These are phyloP conservation scores for Semaprochilodus insignis DNA, from an alignment of 2,797 vertebrate genomes.

Conservation along the genomic window DNA sequence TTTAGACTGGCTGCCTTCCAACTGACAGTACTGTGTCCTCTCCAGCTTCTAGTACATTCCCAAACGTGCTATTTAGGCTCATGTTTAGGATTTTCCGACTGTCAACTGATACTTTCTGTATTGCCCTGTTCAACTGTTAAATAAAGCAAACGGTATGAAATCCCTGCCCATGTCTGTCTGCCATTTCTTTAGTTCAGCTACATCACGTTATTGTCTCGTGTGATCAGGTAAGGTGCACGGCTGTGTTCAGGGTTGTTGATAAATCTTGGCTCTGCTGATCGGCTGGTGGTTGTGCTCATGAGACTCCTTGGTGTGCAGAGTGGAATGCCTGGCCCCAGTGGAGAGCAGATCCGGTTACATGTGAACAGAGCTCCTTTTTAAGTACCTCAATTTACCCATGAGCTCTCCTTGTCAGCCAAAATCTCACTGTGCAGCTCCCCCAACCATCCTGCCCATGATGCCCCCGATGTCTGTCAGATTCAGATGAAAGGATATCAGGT, in stretches of 20 bases:
- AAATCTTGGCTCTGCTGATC: conserved; percentile 61
- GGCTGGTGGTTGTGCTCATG: conserved; percentile 66
- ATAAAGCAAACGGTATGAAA: conserved; percentile 30
- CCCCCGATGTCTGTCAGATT: conserved; percentile 28
- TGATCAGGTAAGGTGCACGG: conserved; percentile 51
- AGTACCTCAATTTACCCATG: conserved; percentile 79
- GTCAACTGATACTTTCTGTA: not conserved
- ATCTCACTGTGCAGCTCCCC: conserved; percentile 74
- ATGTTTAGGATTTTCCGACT: not conserved
- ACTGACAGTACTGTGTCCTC: not conserved
- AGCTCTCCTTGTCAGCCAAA: conserved; percentile 73
- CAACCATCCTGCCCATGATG: conserved; percentile 55
- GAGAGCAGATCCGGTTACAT: conserved; percentile 81
- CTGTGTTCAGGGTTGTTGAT: conserved; percentile 47
- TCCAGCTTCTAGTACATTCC: not conserved
- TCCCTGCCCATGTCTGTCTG: conserved; percentile 22
- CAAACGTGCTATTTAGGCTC: not conserved
- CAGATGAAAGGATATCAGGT: conserved; percentile 39
- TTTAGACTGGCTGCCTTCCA: conserved; percentile 10
- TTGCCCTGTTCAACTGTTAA: conserved; percentile 8
- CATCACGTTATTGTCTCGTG: conserved; percentile 37
- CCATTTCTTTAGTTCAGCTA: conserved; percentile 42
- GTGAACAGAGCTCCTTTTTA: conserved; percentile 85
- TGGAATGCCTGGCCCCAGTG: conserved; percentile 78
- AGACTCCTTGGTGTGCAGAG: conserved; percentile 69